phyloP scores from a whole-genome alignment of 2,888 invertebrate genomes.

The Biston stratarius region DNA sequence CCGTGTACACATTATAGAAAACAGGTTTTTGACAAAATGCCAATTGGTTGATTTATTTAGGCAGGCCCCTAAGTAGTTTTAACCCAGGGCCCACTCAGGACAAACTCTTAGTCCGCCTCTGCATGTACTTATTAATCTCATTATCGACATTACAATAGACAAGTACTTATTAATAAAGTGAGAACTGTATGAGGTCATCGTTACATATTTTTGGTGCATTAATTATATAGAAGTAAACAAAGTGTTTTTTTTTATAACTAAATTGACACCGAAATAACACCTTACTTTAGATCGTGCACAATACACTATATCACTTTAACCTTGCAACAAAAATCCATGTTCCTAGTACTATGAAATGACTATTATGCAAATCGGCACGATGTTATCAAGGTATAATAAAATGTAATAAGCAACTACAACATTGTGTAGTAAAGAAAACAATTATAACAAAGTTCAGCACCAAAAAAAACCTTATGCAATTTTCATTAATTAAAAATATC shows the following conservation, averaged over 20 bases:
- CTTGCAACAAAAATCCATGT: too few species aligned
- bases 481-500: constrained; percentile 22
- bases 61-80: too few species aligned
- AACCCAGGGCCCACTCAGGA: too few species aligned
- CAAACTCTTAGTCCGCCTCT: too few species aligned
- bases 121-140: neutral
- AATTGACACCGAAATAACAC: neutral
- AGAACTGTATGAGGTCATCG: constrained; percentile 29
- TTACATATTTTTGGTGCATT: constrained; percentile 22
- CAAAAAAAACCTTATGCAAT: constrained; percentile 13
- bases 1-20: too few species aligned
- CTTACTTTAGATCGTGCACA: neutral
- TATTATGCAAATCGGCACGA: neutral
- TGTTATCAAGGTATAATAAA: neutral
- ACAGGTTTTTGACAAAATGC: too few species aligned
- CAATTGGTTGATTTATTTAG: too few species aligned
- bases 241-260: neutral
- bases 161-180: constrained; percentile 18
- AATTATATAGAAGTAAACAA: neutral
- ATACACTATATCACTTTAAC: too few species aligned
- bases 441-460: constrained; percentile 22
- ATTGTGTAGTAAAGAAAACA: constrained; percentile 22
- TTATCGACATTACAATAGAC: constrained; percentile 1
- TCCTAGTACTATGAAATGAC: too few species aligned
- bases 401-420: neutral